Conservation (phyloP, 2,113 vertebrate genomes). For the Daubentonia madagascariensis region DNA sequence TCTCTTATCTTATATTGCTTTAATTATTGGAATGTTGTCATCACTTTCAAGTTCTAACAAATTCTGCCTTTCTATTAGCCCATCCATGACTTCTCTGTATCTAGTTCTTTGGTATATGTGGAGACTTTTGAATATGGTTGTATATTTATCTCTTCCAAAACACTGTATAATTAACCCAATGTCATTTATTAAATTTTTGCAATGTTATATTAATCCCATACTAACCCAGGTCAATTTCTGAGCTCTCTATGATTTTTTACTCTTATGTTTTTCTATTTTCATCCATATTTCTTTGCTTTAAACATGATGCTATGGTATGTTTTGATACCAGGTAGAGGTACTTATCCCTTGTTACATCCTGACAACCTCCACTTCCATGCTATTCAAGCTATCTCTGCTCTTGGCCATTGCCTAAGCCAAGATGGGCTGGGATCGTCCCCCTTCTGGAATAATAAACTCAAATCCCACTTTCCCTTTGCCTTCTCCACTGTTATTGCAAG, state of each 20-base stretch:
- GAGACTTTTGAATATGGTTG: not conserved
- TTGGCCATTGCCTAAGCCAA: not conserved
- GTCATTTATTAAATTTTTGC: not conserved
- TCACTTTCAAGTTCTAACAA: not conserved
- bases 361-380: not conserved
- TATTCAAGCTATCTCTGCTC: not conserved
- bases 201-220: not conserved
- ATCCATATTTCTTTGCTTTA: not conserved
- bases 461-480: not conserved
- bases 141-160: not conserved
- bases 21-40: not conserved
- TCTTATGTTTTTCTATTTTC: not conserved
- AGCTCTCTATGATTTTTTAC: not conserved
- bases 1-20: not conserved
- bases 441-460: not conserved
- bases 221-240: not conserved
- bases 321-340: not conserved
- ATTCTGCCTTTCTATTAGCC: not conserved
- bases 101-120: not conserved
- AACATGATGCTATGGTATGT: not conserved
- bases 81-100: not conserved
- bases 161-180: not conserved
- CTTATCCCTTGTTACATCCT: not conserved
- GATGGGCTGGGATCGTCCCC: not conserved
- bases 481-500: not conserved